Evolutionary conservation across 1,140 invertebrate genomes (phyloP), one percentile per base, ranked within the genome.

Genomic region (Trypoxylus dichotomus): DNA sequence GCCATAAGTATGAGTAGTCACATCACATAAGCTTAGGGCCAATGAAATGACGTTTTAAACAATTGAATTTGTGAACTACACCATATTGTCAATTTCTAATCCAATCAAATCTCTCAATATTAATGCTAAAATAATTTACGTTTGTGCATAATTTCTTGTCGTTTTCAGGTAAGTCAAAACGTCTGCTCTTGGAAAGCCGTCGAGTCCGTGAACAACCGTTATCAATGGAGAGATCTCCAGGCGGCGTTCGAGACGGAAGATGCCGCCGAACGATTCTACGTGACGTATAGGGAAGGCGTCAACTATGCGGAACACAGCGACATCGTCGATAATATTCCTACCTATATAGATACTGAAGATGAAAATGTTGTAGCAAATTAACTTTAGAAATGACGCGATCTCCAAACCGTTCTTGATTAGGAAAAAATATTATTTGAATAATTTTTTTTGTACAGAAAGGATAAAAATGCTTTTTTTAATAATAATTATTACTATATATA

Each of bases 141-240:
- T 32, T 7, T 32, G 29, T 32, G 29, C 29, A 7, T 32, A 32
- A 32, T 54, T 54, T 58, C 47, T 5, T 21, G 0, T 13, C 21
- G 13, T 58, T 73, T 80, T 27, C 77, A 85, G 85, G 24, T 81
- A 7, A 77, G 81, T 19, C 81, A 81, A 47, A 82, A 79, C 15
- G 76, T 80, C n/a, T 86, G 84, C 75, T 79, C 76, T 6, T 86
- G 84, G 84, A 84, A 75, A 75, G 81, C 80, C 13, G 82, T 84
- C 1, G 85, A 86, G 77, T 81, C 79, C 78, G 81, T 75, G 2
- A 76, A 81, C 24, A 74, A 79, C 3, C 27, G 37, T 21, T 24
- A 73, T 6, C 54, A 77, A 8, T 82, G 82, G 79, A 76, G 83
- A 11, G 81, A 79, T 25, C 68, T 86, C 1, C 84, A 83, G 63